Evolutionary conservation across 2,113 vertebrate genomes (phyloP), one percentile per base, ranked within the genome.

Genomic region (Tympanuchus pallidicinctus): DNA sequence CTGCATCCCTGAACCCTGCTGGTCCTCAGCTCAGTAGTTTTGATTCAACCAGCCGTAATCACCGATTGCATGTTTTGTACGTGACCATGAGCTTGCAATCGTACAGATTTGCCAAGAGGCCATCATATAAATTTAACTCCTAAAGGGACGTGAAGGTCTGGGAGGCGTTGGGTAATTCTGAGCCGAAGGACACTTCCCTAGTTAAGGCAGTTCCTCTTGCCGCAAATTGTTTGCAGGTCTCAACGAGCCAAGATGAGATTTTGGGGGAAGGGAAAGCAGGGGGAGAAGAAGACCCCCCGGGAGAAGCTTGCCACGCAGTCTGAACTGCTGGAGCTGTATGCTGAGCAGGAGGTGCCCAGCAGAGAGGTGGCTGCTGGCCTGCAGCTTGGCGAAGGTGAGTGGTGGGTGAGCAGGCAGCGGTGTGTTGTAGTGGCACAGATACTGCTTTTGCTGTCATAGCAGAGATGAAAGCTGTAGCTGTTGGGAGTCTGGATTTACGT

Each of bases 191-290:
- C 5, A 1, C n/a, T 69, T 70, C 64, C 47, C 43, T 47, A 30
- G 4, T 69, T 82, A 71, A 93, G 10, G 14, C 4, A 13, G 4
- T 89, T 50, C 63, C 43, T 88, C 34, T 93, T 83, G 86, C 67
- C 42, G 48, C 13, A 1, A 38, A 38, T 87, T 85, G n/a, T 88
- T 88, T 94, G 18, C 95, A 99, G 99, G 97, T 97, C 98, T 89
- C 97, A 98, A 83, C 98, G 98, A 96, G 97, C 98, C 57, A 99
- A 98, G 97, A 99, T 99, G 98, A 98, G 97, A 45, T 99, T 99
- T 97, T 99, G 99, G 99, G 98, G 96, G 28, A 99, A 99, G 95
- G 97, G 97, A 19, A 99, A 98, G 95, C 98, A 99, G 4, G 98
- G 98, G 3, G 99, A 99, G 25, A 99, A 99, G 97, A 99, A 99